Conservation (phyloP, 2,797 vertebrate genomes). For the Acomys russatus region DNA sequence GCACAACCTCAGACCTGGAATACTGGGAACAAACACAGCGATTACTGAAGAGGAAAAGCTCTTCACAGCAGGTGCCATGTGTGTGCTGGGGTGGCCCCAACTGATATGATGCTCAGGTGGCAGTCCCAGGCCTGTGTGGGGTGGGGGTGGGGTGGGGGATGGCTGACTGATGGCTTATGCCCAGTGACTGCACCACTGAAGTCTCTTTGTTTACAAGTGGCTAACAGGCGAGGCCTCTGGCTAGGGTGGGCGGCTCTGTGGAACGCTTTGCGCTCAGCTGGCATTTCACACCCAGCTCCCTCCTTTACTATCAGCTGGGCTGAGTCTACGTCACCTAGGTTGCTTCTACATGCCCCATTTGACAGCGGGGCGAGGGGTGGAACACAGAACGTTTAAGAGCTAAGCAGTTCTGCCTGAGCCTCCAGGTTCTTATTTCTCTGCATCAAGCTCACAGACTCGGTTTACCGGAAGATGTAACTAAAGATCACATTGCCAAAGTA, state of each 20-base stretch:
- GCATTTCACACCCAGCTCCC: rapidly evolving
- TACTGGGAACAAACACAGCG: constrained; percentile 89
- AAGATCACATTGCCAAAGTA: rapidly evolving
- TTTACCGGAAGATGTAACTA: too few relatives aligned
- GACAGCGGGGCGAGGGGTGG: background rate
- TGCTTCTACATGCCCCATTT: background rate
- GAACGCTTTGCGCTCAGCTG: rapidly evolving
- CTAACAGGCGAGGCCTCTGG: background rate
- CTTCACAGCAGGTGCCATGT: rapidly evolving
- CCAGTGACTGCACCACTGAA: rapidly evolving
- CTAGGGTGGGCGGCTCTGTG: too few relatives aligned
- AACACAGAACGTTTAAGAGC: background rate
- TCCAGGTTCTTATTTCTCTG: background rate
- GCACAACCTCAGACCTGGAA: constrained; percentile 98
- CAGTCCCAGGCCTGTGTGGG: rapidly evolving
- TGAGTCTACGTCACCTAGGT: background rate
- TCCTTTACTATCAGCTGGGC: background rate
- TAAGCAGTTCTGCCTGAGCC: background rate
- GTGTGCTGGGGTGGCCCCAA: rapidly evolving
- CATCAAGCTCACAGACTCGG: background rate
- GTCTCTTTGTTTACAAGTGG: rapidly evolving
- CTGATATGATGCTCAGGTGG: rapidly evolving
- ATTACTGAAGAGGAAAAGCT: background rate
- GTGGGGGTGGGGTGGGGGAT: too few relatives aligned
- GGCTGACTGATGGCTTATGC: rapidly evolving